These are phyloP conservation scores for Chauna torquata DNA, from an alignment of 2,113 vertebrate species.

Conservation along the genomic window DNA sequence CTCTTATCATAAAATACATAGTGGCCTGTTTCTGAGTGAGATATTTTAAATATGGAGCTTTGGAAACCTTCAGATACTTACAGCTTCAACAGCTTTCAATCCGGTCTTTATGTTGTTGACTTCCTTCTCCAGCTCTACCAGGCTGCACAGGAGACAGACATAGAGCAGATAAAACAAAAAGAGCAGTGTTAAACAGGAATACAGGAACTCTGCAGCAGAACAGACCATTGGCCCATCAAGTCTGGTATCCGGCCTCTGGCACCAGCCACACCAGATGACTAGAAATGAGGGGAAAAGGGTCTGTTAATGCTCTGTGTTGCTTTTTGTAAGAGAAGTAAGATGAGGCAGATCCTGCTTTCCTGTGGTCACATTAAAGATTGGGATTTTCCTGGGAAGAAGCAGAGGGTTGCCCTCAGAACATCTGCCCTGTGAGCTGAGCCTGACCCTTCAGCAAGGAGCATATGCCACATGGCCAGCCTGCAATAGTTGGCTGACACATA, in stretches of 20 bases:
- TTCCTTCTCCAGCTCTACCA: conserved; percentile 94
- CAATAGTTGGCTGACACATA: background rate
- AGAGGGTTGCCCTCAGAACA: background rate
- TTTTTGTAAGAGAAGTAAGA: background rate
- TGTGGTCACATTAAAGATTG: background rate
- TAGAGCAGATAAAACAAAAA: conserved; percentile 56
- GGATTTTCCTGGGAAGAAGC: background rate
- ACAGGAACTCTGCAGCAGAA: conserved; percentile 33
- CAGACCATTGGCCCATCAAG: conserved; percentile 1
- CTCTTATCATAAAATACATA: conserved; percentile 52
- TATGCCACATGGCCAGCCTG: background rate
- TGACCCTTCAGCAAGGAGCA: background rate
- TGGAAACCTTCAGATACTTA: conserved; percentile 76
- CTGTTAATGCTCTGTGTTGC: background rate
- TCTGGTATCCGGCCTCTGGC: conserved; percentile 39
- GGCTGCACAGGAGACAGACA: conserved; percentile 72
- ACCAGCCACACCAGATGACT: background rate
- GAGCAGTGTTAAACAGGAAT: conserved; percentile 52
- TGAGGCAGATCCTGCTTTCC: background rate
- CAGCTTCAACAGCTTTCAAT: conserved; percentile 90
- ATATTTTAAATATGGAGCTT: conserved; percentile 1
- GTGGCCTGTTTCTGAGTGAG: conserved; percentile 1
- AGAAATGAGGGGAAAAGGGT: background rate
- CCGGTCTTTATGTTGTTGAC: conserved; percentile 88
- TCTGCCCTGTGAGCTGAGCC: background rate